phyloP scores from a whole-genome alignment of 2,113 vertebrate species.

The Forbesichthys agassizii region DNA sequence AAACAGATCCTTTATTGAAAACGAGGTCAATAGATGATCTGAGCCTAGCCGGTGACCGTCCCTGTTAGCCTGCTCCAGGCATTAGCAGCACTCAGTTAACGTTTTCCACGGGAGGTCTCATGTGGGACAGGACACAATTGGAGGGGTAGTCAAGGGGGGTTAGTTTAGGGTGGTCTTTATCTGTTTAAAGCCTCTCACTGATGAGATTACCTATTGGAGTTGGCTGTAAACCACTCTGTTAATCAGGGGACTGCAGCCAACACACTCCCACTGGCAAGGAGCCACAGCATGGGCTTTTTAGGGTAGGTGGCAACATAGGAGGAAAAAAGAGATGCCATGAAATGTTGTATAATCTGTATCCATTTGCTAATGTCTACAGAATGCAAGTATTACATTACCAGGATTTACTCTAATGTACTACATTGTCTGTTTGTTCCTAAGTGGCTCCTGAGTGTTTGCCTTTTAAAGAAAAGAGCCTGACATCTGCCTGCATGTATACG shows the following conservation, averaged over 20 bases:
- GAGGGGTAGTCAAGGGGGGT: constrained; percentile 30
- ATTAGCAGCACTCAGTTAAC: constrained; percentile 68
- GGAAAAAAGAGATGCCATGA: constrained; percentile 5
- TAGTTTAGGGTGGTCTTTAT: constrained; percentile 77
- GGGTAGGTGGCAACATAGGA: constrained; percentile 66
- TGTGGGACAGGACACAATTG: constrained; percentile 53
- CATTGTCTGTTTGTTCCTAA: too few species aligned
- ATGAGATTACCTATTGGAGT: constrained; percentile 82
- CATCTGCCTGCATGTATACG: constrained; percentile 30
- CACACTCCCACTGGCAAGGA: constrained; percentile 79
- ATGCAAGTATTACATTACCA: constrained; percentile 47
- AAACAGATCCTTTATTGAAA: constrained; percentile 83
- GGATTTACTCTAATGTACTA: constrained; percentile 25
- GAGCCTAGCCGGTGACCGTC: constrained; percentile 67
- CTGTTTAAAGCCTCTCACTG: constrained; percentile 76
- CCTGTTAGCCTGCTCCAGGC: constrained; percentile 72
- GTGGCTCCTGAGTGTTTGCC: too few species aligned
- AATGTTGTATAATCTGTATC: constrained; percentile 71
- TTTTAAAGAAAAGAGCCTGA: too few species aligned
- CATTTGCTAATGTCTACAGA: constrained; percentile 61
- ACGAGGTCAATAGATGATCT: constrained; percentile 85
- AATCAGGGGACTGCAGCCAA: constrained; percentile 77
- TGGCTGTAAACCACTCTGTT: constrained; percentile 77
- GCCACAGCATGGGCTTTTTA: constrained; percentile 71
- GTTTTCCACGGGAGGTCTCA: constrained; percentile 59